Evolutionary conservation across 2,888 invertebrate species (phyloP), one percentile per base, ranked within the genome.

Genomic region (Cinara cedri): DNA sequence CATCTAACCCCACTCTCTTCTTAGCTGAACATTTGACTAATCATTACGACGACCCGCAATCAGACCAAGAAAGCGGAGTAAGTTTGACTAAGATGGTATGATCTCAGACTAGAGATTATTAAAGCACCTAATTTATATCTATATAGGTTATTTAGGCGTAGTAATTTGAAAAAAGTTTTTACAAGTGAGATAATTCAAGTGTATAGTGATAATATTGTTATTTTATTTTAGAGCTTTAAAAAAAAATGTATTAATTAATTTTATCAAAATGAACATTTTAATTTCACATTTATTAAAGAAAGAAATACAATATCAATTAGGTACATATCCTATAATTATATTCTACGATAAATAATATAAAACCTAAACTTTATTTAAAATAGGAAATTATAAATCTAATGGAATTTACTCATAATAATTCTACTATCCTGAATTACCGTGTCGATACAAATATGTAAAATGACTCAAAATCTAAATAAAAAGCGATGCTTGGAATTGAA

Each of bases 1-100:
- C 96, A 9, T 90, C 90, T 83, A 76, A 76, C 6, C 68, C 76
- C 8, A 68, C 57, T 26, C 34, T 76, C 2, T 57, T 68, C 34
- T 76, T 76, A 68, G 76, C 76, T 4, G 76, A 76, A 57, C 57
- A 76, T 68, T 68, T 76, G 49, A 68, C 76, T 13, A 76, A 76
- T n/a, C 57, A 68, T 76, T 68, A 1, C 11, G 49, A 76, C 21
- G 76, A 76, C 68, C 57, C 44, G 46, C 76, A 49, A 57, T 76
- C 16, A 24, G 76, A 76, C 54, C 46, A 57, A 57, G 76, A 76
- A 46, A 76, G 46, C 19, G 68, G 68, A 57, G 76, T 76, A 76
- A 76, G 76, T 76, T 44, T 57, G 34, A 19, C n/a, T 55, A 46
- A 60, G 60, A 60, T 57, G 34, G 49, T 76, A 57, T 57, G 24